Evolutionary conservation across 2,113 vertebrate genomes (phyloP).

Genomic region (Dryoscopus gambensis): DNA sequence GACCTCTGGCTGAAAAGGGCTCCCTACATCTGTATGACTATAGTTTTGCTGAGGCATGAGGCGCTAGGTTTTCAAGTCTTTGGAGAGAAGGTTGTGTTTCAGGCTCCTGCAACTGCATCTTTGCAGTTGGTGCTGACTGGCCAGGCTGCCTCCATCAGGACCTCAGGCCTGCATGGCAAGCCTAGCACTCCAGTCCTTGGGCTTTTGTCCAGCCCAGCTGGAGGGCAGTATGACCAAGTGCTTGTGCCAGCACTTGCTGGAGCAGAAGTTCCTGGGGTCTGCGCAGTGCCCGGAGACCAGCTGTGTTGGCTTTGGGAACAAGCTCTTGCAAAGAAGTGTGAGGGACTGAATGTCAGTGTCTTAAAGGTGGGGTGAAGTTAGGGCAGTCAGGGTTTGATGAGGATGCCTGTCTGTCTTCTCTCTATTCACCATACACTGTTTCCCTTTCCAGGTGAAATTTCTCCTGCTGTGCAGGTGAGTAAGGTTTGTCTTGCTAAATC

Average conservation of each 20-base stretch:
- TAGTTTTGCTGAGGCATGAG: background rate
- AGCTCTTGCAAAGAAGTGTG: background rate
- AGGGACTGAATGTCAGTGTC: background rate
- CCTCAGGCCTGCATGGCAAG: background rate
- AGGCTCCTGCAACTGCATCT: background rate
- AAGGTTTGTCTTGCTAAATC: background rate
- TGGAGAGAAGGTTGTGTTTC: background rate
- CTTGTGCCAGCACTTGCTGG: background rate
- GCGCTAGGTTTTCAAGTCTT: background rate
- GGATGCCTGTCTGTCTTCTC: background rate
- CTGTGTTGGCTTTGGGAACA: background rate
- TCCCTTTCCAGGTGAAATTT: slow-evolving; percentile 62
- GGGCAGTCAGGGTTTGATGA: background rate
- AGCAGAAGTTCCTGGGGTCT: background rate
- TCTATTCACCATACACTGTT: slow-evolving; percentile 24
- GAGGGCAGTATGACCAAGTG: background rate
- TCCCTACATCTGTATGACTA: background rate
- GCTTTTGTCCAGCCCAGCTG: background rate
- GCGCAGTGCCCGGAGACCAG: background rate
- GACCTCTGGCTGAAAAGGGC: background rate
- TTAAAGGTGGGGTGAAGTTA: background rate
- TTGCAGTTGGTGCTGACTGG: background rate
- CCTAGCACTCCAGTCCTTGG: background rate
- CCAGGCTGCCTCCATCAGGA: background rate
- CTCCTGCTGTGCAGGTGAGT: slow-evolving; percentile 64